Evolutionary conservation across 35 echinoderm and acorn worm genomes (phyloP), one percentile per base, ranked within the genome.

Genomic region (Strongylocentrotus purpuratus): DNA sequence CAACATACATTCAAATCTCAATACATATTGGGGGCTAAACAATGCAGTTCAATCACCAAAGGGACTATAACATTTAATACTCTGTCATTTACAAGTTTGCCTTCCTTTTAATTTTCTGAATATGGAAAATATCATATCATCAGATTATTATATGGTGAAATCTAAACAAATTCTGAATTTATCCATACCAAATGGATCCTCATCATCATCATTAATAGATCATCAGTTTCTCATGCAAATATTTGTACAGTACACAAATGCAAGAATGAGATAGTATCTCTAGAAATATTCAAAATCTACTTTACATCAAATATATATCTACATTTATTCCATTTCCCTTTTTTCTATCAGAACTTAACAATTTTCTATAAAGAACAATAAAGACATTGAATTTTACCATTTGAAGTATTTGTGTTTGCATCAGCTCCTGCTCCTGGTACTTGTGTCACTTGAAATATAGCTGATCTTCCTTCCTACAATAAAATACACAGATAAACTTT

Each of bases 341-440:
- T 28, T 78, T 78, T n/a, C n/a, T 78, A 28, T 8, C 0, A 78
- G 28, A 28, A 78, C 4, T 22, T 78, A 6, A 41, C 35, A 78
- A 55, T 11, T 55, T 55, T 10, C 50, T 11, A 13, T 88, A 17
- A 31, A 32, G 0, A 88, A 4, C 35, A 8, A 91, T n/a, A 11
- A 14, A 33, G 8, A 11, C 9, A 48, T 45, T 22, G 33, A 22
- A 91, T 33, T 35, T 45, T 86, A 96, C 95, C 92, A 70, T 89
- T 78, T 33, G 87, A 89, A 45, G 87, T 46, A 89, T 28, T 92
- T 94, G 91, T 86, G 89, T 91, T 85, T 33, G 87, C 96, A 90
- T 97, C 96, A 18, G 95, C 96, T 31, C 96, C 96, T 47, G 96
- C 96, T 89, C 96, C 96, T 25, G 96, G 95, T 32, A 97, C 88